Conservation (phyloP, 2,113 vertebrate genomes). For the Oreochromis aureus region DNA sequence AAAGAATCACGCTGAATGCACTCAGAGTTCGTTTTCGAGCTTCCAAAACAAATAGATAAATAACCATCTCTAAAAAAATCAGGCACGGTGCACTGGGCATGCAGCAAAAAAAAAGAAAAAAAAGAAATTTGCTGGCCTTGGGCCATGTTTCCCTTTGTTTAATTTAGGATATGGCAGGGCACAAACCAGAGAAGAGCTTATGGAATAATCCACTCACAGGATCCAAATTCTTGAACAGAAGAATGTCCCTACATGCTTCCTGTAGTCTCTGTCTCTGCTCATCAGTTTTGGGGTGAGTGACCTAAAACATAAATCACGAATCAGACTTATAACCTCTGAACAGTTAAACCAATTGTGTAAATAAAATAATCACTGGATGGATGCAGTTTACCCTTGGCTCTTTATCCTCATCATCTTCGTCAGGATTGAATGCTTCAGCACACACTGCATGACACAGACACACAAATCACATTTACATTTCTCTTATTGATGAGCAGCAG, state of each 20-base stretch:
- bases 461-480: background rate
- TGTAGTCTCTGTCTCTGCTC: slow-evolving; percentile 95
- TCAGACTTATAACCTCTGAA: background rate
- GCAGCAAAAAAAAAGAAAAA: background rate
- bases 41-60: background rate
- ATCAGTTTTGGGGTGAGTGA: slow-evolving; percentile 96
- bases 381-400: slow-evolving; percentile 82
- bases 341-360: background rate
- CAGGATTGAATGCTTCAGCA: slow-evolving; percentile 96
- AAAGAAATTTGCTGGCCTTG: background rate
- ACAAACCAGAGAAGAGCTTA: background rate
- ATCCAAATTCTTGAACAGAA: slow-evolving; percentile 96
- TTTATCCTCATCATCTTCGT: slow-evolving; percentile 95
- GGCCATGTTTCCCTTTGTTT: slow-evolving; percentile 3
- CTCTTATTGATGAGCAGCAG: background rate
- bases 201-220: slow-evolving; percentile 76
- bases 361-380: background rate
- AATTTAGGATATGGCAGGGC: background rate
- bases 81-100: background rate
- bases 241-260: slow-evolving; percentile 95
- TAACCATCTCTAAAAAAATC: background rate
- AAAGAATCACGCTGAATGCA: background rate
- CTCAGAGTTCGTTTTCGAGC: background rate
- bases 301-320: slow-evolving; percentile 66
- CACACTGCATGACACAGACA: slow-evolving; percentile 80